Percentiles rank a stretch among this genome's conserved stretches.
Evolutionary conservation across 2,113 vertebrate species (phyloP).

Genomic region (Pantherophis guttatus): DNA sequence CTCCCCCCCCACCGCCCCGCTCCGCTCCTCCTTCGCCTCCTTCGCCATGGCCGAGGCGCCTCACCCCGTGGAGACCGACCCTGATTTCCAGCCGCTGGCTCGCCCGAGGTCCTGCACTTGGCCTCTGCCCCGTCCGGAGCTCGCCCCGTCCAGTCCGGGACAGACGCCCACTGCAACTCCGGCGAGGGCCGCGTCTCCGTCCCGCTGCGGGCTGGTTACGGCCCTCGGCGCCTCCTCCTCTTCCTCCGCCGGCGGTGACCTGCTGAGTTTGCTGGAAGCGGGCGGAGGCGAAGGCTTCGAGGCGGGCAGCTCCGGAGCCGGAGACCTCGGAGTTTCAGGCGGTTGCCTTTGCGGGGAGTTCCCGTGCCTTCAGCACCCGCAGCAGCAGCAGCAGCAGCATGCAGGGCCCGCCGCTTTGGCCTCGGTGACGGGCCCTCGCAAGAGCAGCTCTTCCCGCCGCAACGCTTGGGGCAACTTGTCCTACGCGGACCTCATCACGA

Average conservation of each 20-base stretch:
- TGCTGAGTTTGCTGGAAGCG: constrained; percentile 87
- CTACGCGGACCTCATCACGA: constrained; percentile 96
- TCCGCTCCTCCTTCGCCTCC: background rate
- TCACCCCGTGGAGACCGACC: constrained; percentile 83
- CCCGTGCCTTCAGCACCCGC: constrained; percentile 66
- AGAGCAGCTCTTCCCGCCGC: constrained; percentile 93
- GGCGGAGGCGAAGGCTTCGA: constrained; percentile 74
- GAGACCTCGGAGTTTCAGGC: constrained; percentile 64
- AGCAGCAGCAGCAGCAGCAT: constrained; percentile 63
- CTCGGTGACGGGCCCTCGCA: constrained; percentile 80
- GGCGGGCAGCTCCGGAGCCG: background rate
- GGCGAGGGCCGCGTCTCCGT: constrained; percentile 59
- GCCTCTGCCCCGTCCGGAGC: constrained; percentile 89
- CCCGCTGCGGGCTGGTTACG: constrained; percentile 63
- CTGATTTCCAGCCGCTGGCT: constrained; percentile 84
- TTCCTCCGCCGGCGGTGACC: constrained; percentile 66
- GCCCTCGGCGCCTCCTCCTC: constrained; percentile 33
- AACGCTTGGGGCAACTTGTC: constrained; percentile 98
- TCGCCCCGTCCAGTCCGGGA: constrained; percentile 86
- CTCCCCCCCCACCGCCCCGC: background rate
- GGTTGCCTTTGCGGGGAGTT: constrained; percentile 33
- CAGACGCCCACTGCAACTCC: constrained; percentile 80
- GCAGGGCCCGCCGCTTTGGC: constrained; percentile 64
- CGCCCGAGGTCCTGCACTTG: constrained; percentile 92
- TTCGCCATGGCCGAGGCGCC: constrained; percentile 79